phyloP scores from a whole-genome alignment of 2,113 vertebrate genomes.

The Prochilodus magdalenae region DNA sequence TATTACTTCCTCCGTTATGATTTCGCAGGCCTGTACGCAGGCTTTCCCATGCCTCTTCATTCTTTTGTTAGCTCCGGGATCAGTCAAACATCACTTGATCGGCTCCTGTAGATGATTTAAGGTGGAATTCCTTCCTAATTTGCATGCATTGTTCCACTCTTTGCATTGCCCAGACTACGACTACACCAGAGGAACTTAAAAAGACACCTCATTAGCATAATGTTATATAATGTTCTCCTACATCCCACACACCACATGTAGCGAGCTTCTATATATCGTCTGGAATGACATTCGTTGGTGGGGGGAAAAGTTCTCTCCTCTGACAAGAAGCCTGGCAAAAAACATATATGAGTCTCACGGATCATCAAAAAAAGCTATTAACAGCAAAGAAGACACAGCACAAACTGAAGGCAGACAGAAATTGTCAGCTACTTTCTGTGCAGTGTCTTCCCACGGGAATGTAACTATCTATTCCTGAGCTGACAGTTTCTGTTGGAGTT shows the following conservation, averaged over 20 bases:
- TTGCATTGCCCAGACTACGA: neutral
- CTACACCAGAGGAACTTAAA: slow-evolving; percentile 7
- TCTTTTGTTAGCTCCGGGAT: neutral
- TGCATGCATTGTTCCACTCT: slow-evolving; percentile 5
- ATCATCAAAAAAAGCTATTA: slow-evolving; percentile 55
- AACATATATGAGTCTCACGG: slow-evolving; percentile 45
- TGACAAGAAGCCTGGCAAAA: slow-evolving; percentile 49
- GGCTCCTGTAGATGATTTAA: neutral
- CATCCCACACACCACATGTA: slow-evolving; percentile 10
- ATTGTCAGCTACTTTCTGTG: slow-evolving; percentile 61
- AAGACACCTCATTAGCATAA: slow-evolving; percentile 11
- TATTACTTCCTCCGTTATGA: neutral
- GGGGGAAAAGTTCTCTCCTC: slow-evolving; percentile 20
- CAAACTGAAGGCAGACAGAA: slow-evolving; percentile 51
- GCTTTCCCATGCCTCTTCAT: neutral
- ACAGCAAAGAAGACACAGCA: slow-evolving; percentile 47
- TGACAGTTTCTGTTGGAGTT: slow-evolving; percentile 39
- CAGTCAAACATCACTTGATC: neutral
- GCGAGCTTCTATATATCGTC: slow-evolving; percentile 21
- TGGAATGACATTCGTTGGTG: slow-evolving; percentile 18
- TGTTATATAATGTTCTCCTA: neutral
- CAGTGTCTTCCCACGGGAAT: slow-evolving; percentile 58
- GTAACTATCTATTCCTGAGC: slow-evolving; percentile 58
- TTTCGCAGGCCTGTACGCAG: neutral
- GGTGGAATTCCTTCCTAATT: slow-evolving; percentile 5